These are phyloP conservation scores for Girardia tigrina DNA, from an alignment of 2,888 invertebrate species.

Conservation along the genomic window DNA sequence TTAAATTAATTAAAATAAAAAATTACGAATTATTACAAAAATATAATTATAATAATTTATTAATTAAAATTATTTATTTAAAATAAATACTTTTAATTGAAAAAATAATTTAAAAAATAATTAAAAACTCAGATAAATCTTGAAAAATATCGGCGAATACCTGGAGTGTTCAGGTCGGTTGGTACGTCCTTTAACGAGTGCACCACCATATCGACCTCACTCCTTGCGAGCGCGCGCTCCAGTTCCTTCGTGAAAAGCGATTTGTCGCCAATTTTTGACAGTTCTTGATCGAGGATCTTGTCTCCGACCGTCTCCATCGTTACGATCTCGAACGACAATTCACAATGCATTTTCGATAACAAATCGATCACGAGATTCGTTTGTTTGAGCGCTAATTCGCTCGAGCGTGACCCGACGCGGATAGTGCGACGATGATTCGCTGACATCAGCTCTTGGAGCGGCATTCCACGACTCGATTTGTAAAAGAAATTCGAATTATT, in stretches of 20 bases:
- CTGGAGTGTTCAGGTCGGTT: slow-evolving; percentile 63
- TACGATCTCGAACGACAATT: slow-evolving; percentile 53
- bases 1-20: too few relatives aligned
- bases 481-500: too few relatives aligned
- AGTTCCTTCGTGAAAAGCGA: slow-evolving; percentile 84
- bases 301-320: slow-evolving; percentile 85
- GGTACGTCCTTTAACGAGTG: slow-evolving; percentile 90
- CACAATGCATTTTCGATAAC: slow-evolving; percentile 62
- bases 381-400: slow-evolving; percentile 77
- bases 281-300: slow-evolving; percentile 69
- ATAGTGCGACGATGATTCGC: slow-evolving; percentile 23
- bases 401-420: slow-evolving; percentile 37
- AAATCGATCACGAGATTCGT: slow-evolving; percentile 70
- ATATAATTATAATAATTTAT: too few relatives aligned
- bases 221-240: slow-evolving; percentile 65
- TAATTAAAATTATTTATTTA: too few relatives aligned
- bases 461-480: too few relatives aligned
- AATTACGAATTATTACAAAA: too few relatives aligned
- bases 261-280: slow-evolving; percentile 91
- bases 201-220: slow-evolving; percentile 66
- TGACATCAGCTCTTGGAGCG: not conserved
- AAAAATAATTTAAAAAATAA: too few relatives aligned
- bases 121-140: too few relatives aligned
- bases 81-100: too few relatives aligned
- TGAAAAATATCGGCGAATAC: too few relatives aligned